These are phyloP conservation scores for Barnardius zonarius DNA, from an alignment of 2,113 vertebrate species.

Conservation along the genomic window DNA sequence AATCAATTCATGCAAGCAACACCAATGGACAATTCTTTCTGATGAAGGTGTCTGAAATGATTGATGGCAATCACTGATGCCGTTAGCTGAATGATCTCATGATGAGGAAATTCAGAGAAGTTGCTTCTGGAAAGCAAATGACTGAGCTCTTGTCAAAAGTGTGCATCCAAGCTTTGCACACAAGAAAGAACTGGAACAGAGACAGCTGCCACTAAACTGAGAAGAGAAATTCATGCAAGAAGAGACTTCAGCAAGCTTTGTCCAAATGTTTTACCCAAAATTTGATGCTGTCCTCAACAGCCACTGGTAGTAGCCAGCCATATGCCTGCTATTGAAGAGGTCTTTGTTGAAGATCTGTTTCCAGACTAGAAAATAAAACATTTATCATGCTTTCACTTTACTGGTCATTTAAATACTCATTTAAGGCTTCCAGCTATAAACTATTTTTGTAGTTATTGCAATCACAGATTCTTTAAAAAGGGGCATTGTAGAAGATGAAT, in stretches of 20 bases:
- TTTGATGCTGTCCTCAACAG: background rate
- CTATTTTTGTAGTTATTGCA: background rate
- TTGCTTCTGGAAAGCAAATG: slow-evolving; percentile 3
- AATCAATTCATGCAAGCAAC: background rate
- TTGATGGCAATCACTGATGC: background rate
- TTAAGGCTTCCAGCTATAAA: background rate
- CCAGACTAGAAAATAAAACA: background rate
- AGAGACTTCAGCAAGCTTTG: background rate
- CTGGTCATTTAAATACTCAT: background rate
- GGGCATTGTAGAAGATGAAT: background rate
- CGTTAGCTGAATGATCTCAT: background rate
- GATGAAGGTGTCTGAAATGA: background rate
- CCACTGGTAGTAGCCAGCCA: background rate
- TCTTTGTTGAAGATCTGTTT: background rate
- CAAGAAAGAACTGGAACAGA: background rate
- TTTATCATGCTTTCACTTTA: background rate
- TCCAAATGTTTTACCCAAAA: background rate
- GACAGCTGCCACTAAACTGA: background rate
- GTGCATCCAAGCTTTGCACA: background rate
- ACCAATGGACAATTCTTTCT: background rate
- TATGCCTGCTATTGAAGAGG: background rate
- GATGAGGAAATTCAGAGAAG: slow-evolving; percentile 10
- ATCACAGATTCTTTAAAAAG: background rate
- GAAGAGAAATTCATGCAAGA: background rate
- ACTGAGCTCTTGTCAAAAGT: background rate